A percentile compares a stretch with the other conserved stretches of the same genome.
phyloP scores from a whole-genome alignment of 2,797 vertebrate species.

The Paguma larvata region DNA sequence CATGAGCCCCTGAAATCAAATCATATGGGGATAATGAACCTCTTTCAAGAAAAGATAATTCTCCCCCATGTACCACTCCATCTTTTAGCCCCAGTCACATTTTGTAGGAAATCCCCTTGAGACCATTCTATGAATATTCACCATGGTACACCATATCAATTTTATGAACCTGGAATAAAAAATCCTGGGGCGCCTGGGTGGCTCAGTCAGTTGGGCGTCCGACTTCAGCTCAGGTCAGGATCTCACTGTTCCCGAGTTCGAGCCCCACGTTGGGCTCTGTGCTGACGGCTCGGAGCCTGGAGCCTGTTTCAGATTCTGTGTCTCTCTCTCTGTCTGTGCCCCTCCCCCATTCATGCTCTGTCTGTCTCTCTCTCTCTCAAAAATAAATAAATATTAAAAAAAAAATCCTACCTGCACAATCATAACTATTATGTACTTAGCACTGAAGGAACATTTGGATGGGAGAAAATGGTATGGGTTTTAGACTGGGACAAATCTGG shows the following conservation, averaged over 20 bases:
- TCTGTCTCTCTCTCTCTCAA: too few relatives aligned
- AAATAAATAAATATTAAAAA: too few relatives aligned
- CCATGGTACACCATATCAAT: not conserved
- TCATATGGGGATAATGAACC: not conserved
- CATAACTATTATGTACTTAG: not conserved
- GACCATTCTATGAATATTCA: not conserved
- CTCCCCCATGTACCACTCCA: not conserved
- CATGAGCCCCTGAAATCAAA: not conserved
- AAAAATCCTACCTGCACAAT: not conserved
- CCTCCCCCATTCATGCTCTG: too few relatives aligned
- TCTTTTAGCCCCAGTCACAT: slow-evolving; percentile 12
- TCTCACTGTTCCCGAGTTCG: too few relatives aligned
- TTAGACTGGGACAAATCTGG: slow-evolving; percentile 16
- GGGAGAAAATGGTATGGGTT: slow-evolving; percentile 27
- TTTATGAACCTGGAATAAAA: not conserved
- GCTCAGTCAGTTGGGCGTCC: too few relatives aligned
- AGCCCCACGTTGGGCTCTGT: too few relatives aligned
- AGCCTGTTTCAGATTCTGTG: too few relatives aligned
- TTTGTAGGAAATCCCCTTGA: slow-evolving; percentile 3
- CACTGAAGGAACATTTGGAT: not conserved
- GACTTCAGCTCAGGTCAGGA: too few relatives aligned
- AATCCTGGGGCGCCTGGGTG: too few relatives aligned
- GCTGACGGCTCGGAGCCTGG: too few relatives aligned
- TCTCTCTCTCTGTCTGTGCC: too few relatives aligned
- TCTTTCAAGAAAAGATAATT: not conserved